phyloP scores from a whole-genome alignment of 2,113 vertebrate genomes.

The Corythaeola cristata region DNA sequence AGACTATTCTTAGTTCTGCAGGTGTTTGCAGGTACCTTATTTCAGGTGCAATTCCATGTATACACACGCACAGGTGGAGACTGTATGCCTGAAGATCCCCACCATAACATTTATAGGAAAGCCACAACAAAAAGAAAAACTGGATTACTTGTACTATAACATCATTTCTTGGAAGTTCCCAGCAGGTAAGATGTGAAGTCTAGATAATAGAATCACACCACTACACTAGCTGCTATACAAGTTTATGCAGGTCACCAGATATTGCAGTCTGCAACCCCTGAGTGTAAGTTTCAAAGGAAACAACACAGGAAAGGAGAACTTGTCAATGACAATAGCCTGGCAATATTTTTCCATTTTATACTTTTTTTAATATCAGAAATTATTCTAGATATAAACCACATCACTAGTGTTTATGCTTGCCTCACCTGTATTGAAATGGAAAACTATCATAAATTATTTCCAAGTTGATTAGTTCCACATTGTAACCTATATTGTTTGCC shows the following conservation, averaged over 20 bases:
- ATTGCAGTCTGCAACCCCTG: not conserved
- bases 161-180: slow-evolving; percentile 37
- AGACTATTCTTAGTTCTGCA: not conserved
- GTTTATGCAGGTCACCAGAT: slow-evolving; percentile 50
- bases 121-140: not conserved
- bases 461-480: not conserved
- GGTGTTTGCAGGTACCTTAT: not conserved
- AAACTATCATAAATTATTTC: not conserved
- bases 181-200: slow-evolving; percentile 53
- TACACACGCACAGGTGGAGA: not conserved
- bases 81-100: not conserved
- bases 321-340: not conserved
- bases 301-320: not conserved
- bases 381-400: not conserved
- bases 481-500: not conserved
- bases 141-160: not conserved
- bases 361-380: not conserved
- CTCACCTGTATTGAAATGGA: not conserved
- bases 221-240: slow-evolving; percentile 8
- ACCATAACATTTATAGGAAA: not conserved
- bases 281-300: slow-evolving; percentile 12
- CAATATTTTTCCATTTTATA: not conserved
- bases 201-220: slow-evolving; percentile 57
- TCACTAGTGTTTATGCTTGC: not conserved
- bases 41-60: not conserved